A percentile compares a stretch with the other conserved stretches of the same genome.
phyloP scores from a whole-genome alignment of 1,140 invertebrate species.

The Drosophila serrata region DNA sequence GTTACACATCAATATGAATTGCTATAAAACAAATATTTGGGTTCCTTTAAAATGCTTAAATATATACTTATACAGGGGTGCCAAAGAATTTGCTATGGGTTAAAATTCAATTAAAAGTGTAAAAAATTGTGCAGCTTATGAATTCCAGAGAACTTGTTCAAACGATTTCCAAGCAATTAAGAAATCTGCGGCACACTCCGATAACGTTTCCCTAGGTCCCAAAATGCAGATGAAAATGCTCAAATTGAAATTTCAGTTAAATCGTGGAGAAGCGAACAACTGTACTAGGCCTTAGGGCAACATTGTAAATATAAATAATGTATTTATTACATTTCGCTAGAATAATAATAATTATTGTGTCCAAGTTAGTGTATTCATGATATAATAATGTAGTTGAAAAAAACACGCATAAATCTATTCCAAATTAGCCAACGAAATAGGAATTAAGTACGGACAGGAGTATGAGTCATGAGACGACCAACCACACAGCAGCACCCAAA shows the following conservation, averaged over 20 bases:
- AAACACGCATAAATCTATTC: conserved; percentile 84
- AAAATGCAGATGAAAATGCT: conserved; percentile 72
- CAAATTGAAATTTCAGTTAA: conserved; percentile 56
- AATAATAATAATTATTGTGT: conserved; percentile 30
- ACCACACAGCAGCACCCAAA: conserved; percentile 58
- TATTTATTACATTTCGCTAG: conserved; percentile 47
- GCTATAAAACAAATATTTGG: neutral
- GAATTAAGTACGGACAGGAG: conserved; percentile 44
- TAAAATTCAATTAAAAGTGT: neutral
- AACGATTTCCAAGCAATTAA: neutral
- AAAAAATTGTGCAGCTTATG: neutral
- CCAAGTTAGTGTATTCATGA: conserved; percentile 34
- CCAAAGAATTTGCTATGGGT: neutral
- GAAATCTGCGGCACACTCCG: neutral
- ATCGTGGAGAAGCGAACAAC: conserved; percentile 38
- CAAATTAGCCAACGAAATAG: conserved; percentile 79
- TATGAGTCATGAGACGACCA: conserved; percentile 22
- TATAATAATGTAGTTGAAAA: conserved; percentile 75
- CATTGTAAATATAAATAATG: conserved; percentile 55
- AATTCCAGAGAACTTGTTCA: no score
- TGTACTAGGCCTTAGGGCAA: conserved; percentile 48
- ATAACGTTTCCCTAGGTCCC: conserved; percentile 9
- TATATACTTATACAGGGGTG: neutral
- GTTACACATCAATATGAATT: neutral
- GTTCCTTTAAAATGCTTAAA: neutral